Percentiles rank a stretch among this genome's conserved stretches.
phyloP scores from a whole-genome alignment of 2,113 vertebrate species.

The Pollachius pollachius region DNA sequence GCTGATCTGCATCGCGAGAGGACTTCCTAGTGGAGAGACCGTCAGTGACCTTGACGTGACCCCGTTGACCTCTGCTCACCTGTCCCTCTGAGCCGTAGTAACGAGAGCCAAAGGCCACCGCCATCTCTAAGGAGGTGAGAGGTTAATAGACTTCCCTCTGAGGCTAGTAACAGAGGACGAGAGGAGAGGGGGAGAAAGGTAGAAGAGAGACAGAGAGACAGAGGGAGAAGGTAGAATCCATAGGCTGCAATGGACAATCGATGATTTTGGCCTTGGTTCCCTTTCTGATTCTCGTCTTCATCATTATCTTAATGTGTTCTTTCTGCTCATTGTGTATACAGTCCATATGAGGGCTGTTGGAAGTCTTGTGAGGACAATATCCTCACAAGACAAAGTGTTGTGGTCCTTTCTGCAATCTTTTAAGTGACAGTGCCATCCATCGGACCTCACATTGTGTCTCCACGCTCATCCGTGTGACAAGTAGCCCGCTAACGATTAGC shows the following conservation, averaged over 20 bases:
- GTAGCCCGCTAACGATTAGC: too few relatives aligned
- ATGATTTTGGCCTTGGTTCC: slow-evolving; percentile 43
- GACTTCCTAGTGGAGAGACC: neutral
- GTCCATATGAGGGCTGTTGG: slow-evolving; percentile 38
- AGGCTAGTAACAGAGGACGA: neutral
- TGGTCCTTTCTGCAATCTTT: neutral
- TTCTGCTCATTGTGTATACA: slow-evolving; percentile 39
- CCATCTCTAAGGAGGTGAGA: slow-evolving; percentile 37
- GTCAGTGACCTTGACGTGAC: slow-evolving; percentile 13
- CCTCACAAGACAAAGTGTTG: slow-evolving; percentile 32
- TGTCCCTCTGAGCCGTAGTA: slow-evolving; percentile 7
- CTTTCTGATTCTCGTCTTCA: slow-evolving; percentile 22
- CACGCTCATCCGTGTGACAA: too few relatives aligned
- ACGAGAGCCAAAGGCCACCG: slow-evolving; percentile 11
- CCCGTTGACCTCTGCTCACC: slow-evolving; percentile 34
- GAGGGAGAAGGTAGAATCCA: slow-evolving; percentile 36
- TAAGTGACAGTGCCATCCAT: too few relatives aligned
- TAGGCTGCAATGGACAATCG: slow-evolving; percentile 50
- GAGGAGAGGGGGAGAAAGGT: neutral
- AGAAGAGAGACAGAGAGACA: neutral
- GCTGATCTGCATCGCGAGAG: neutral
- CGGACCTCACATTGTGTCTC: too few relatives aligned
- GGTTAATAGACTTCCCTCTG: slow-evolving; percentile 50
- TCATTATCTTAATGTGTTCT: neutral
- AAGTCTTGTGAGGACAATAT: slow-evolving; percentile 26